These are phyloP conservation scores for Myocastor coypus DNA, from an alignment of 2,113 vertebrate species.

Conservation along the genomic window DNA sequence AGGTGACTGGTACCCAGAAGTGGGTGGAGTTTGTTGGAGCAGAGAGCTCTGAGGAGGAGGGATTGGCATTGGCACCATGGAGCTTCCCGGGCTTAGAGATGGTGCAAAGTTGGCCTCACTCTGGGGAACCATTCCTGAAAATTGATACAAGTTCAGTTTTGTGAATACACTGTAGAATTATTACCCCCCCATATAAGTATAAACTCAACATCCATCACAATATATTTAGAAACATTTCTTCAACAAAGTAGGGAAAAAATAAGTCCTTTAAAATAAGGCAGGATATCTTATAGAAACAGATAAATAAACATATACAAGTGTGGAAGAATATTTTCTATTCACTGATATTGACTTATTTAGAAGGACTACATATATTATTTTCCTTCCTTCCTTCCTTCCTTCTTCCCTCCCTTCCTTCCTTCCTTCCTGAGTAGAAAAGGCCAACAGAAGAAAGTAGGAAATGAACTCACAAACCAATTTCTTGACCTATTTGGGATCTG, in stretches of 20 bases:
- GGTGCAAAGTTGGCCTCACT: slow-evolving; percentile 91
- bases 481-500: background rate
- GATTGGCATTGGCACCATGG: slow-evolving; percentile 94
- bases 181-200: slow-evolving; percentile 1
- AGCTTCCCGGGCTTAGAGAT: slow-evolving; percentile 93
- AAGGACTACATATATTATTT: background rate
- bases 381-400: background rate
- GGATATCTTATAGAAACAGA: slow-evolving; percentile 32
- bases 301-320: background rate
- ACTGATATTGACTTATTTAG: background rate
- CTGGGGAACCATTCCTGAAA: slow-evolving; percentile 92
- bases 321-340: slow-evolving; percentile 52
- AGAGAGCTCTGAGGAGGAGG: slow-evolving; percentile 93
- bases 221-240: slow-evolving; percentile 49
- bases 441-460: background rate
- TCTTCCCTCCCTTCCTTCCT: too few species aligned
- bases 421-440: background rate
- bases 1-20: slow-evolving; percentile 94
- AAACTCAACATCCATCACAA: background rate
- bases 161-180: slow-evolving; percentile 45
- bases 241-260: background rate
- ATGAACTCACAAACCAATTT: background rate
- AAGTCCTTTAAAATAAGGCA: slow-evolving; percentile 32
- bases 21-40: slow-evolving; percentile 91
- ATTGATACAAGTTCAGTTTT: slow-evolving; percentile 66